Evolutionary conservation across 2,888 invertebrate species (phyloP), one percentile per base, ranked within the genome.

Genomic region (Ormia ochracea): DNA sequence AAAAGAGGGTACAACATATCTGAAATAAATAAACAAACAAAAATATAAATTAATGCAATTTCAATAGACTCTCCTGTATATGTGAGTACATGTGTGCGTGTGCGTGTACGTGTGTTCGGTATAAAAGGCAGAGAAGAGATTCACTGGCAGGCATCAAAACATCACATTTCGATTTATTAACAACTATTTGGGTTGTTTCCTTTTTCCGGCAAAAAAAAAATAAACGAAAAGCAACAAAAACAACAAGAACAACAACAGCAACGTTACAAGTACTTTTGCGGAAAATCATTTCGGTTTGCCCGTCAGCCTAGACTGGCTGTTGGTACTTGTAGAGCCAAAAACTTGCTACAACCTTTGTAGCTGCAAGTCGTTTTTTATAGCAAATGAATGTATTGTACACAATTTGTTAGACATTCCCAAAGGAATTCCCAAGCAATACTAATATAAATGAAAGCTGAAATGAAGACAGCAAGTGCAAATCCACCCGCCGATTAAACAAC

Each of bases 401-500:
- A 84, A 83, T 82, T 82, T 82, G 82, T 82, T 81, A 59, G 78
- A 63, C 77, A 82, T 69, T 87, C 87, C 87, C 87, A 81, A 65
- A 85, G 88, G 87, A 88, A 87, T 87, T 87, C 84, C 82, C 84
- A 84, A 85, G 87, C 86, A 88, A 87, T 86, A 87, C 21, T 70
- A 54, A 63, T 86, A 87, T 66, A 58, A 85, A 87, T 85, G 84
- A 87, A 87, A 87, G 86, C 84, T 88, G 85, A 87, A 87, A 87
- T 85, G 84, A 86, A 88, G 84, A 86, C 84, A 84, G 86, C 87
- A 88, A 87, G 87, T 87, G 88, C 87, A 88, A 87, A 87, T 86
- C 88, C 85, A 86, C 87, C 87, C 86, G 87, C 85, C 88, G 86
- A 86, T 86, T 88, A 87, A 87, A 86, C 87, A 88, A 87, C 84